Conservation (phyloP, 2,113 vertebrate species). For the Aldabrachelys gigantea region DNA sequence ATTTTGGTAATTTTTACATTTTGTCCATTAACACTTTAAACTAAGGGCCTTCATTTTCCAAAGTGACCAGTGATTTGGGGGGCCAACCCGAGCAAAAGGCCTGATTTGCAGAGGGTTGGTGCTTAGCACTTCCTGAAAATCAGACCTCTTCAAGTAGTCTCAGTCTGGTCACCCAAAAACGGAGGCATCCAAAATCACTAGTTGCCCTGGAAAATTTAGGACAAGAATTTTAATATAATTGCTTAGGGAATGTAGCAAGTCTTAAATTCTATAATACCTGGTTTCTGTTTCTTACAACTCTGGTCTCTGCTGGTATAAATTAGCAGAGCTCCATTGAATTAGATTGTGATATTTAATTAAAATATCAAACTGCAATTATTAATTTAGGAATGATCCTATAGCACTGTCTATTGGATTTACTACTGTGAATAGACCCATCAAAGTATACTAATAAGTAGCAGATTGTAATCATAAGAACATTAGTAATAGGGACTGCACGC, state of each 20-base stretch:
- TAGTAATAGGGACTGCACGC: background rate
- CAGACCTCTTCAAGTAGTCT: background rate
- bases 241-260: background rate
- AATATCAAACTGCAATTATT: background rate
- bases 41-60: background rate
- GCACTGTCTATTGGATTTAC: slow-evolving; percentile 23
- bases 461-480: background rate
- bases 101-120: background rate
- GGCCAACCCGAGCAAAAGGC: background rate
- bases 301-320: background rate
- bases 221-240: background rate
- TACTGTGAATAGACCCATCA: background rate
- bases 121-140: background rate
- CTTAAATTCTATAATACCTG: background rate
- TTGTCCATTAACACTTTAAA: background rate
- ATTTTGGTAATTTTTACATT: slow-evolving; percentile 1
- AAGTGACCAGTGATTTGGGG: background rate
- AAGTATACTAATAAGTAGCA: background rate
- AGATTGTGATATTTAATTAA: background rate
- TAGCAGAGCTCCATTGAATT: background rate
- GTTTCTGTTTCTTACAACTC: background rate
- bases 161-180: background rate
- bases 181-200: background rate
- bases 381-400: background rate
- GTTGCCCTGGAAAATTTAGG: slow-evolving; percentile 14